A percentile compares a stretch with the other conserved stretches of the same genome.
Evolutionary conservation across 64 coral and sea anemone genomes (phyloP).

Genomic region (Stichodactyla mertensii): DNA sequence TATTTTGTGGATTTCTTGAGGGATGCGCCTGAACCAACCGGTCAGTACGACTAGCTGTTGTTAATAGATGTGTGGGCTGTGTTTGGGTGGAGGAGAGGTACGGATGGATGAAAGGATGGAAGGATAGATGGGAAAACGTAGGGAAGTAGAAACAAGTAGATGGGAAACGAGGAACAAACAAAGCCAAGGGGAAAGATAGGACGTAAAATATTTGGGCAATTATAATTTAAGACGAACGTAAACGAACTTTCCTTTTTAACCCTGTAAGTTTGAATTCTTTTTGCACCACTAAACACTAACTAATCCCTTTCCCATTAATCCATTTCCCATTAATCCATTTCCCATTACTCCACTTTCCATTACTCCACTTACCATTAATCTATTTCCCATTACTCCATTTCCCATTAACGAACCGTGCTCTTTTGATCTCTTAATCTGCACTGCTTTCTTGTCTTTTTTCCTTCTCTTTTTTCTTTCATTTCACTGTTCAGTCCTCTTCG

Average conservation of each 20-base stretch:
- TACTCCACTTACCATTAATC: not conserved
- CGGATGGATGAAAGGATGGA: not conserved
- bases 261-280: too few species aligned
- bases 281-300: too few species aligned
- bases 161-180: too few species aligned
- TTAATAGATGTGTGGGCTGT: not conserved
- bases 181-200: too few species aligned
- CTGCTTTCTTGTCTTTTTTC: conserved; percentile 2
- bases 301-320: not conserved
- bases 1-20: conserved; percentile 98
- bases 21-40: conserved; percentile 91
- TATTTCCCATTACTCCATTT: not conserved
- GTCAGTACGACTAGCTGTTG: conserved; percentile 5
- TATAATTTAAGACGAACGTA: too few species aligned
- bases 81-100: not conserved
- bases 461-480: not conserved
- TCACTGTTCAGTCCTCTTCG: not conserved
- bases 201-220: too few species aligned
- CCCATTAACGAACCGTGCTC: not conserved
- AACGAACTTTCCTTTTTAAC: too few species aligned
- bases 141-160: not conserved
- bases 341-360: too few species aligned
- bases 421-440: not conserved
- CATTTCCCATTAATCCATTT: too few species aligned
- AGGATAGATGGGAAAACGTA: not conserved